These are phyloP conservation scores for Melanotaenia boesemani DNA, from an alignment of 2,797 vertebrate species.

Conservation along the genomic window DNA sequence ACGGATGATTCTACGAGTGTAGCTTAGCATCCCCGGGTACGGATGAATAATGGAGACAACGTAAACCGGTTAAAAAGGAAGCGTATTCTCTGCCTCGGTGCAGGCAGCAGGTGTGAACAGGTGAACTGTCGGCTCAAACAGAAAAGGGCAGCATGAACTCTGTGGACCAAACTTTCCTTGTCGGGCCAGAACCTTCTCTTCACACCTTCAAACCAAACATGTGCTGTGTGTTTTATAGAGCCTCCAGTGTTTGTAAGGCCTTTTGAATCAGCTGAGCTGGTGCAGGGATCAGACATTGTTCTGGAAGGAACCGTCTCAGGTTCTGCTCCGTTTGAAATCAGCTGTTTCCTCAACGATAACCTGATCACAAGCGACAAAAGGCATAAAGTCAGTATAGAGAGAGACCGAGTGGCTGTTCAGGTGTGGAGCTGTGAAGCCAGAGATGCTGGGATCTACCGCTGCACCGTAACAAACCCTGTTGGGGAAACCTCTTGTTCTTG, in stretches of 20 bases:
- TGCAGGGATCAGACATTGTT: conserved; percentile 89
- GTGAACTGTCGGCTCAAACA: too few relatives aligned
- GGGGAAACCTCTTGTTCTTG: conserved; percentile 90
- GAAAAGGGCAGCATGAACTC: background rate
- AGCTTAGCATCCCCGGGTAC: too few relatives aligned
- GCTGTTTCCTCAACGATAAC: conserved; percentile 85
- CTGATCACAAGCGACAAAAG: conserved; percentile 88
- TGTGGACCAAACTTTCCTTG: conserved; percentile 43
- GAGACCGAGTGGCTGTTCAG: conserved; percentile 85
- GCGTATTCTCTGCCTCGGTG: too few relatives aligned
- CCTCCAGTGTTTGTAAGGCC: conserved; percentile 90
- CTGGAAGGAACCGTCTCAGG: conserved; percentile 90
- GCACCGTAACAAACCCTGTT: conserved; percentile 89
- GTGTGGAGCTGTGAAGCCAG: conserved; percentile 87
- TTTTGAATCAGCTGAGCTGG: conserved; percentile 89
- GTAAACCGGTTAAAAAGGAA: too few relatives aligned
- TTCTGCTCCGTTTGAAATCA: conserved; percentile 91
- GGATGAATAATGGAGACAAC: too few relatives aligned
- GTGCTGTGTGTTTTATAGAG: conserved; percentile 79
- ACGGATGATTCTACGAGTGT: too few relatives aligned
- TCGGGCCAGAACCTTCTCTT: background rate
- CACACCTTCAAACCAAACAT: conserved; percentile 13
- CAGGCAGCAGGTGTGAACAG: too few relatives aligned
- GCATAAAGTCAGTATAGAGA: conserved; percentile 86
- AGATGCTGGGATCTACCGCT: conserved; percentile 90